phyloP scores from a whole-genome alignment of 2,797 vertebrate genomes.

The Chromobotia macracanthus region DNA sequence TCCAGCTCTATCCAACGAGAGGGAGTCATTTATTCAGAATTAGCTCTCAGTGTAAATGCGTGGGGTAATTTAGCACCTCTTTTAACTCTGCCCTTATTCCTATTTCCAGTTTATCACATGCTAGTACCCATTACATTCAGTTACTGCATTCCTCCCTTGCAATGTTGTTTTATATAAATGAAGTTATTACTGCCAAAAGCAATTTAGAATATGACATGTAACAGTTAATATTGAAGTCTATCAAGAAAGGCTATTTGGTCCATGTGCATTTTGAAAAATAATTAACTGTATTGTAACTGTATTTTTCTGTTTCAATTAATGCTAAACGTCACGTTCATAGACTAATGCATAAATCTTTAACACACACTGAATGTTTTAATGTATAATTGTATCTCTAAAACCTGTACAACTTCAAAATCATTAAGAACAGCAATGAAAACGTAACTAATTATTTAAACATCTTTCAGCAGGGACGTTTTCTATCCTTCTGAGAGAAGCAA shows the following conservation, averaged over 20 bases:
- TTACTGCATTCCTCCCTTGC: slow-evolving; percentile 81
- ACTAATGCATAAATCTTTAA: slow-evolving; percentile 3
- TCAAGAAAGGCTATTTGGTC: slow-evolving; percentile 40
- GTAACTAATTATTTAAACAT: slow-evolving; percentile 18
- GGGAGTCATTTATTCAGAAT: slow-evolving; percentile 93
- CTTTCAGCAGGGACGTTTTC: slow-evolving; percentile 31
- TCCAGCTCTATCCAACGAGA: slow-evolving; percentile 86
- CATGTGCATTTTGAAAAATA: slow-evolving; percentile 46
- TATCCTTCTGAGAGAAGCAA: slow-evolving; percentile 41
- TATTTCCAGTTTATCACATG: slow-evolving; percentile 87
- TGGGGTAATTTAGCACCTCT: slow-evolving; percentile 83
- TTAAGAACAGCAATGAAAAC: slow-evolving; percentile 11
- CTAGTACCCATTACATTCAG: slow-evolving; percentile 75
- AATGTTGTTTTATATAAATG: slow-evolving; percentile 65
- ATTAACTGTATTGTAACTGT: slow-evolving; percentile 25
- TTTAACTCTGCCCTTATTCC: slow-evolving; percentile 82
- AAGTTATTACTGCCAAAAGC: slow-evolving; percentile 91
- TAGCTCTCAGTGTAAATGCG: slow-evolving; percentile 88
- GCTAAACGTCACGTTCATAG: neutral
- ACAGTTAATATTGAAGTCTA: slow-evolving; percentile 49
- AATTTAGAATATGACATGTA: slow-evolving; percentile 60
- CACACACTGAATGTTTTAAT: neutral
- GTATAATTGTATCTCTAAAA: neutral
- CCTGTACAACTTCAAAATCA: slow-evolving; percentile 7
- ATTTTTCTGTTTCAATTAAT: slow-evolving; percentile 18